Conservation (phyloP, 2,797 vertebrate genomes). For the Myotis daubentonii region DNA sequence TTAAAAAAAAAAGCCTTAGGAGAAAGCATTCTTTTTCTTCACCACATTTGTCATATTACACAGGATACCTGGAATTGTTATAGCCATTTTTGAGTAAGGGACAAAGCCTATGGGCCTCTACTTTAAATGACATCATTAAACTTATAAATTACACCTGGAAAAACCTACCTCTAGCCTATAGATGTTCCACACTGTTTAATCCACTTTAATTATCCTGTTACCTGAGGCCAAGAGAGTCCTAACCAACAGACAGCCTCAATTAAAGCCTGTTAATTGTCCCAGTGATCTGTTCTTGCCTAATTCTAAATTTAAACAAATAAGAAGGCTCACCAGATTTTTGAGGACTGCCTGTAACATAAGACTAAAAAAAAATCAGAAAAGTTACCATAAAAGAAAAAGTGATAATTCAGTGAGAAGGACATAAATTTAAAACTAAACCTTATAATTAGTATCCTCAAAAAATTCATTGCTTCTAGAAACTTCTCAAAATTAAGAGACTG, state of each 20-base stretch:
- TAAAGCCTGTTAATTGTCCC: neutral
- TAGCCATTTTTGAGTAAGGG: neutral
- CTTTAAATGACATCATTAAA: neutral
- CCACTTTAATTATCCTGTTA: neutral
- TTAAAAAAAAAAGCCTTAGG: neutral
- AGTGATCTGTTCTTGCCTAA: neutral
- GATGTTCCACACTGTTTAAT: neutral
- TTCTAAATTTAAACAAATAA: slow-evolving; percentile 7
- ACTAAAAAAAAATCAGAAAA: neutral
- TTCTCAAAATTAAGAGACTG: neutral
- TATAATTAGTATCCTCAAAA: neutral
- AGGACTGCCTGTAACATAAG: neutral
- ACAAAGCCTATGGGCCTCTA: neutral
- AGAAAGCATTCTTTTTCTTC: neutral
- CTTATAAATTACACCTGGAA: neutral
- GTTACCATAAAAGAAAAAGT: neutral
- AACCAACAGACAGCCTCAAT: neutral
- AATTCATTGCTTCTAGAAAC: neutral
- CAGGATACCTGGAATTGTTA: neutral
- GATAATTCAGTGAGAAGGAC: neutral
- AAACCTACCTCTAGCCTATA: neutral
- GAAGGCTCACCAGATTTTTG: neutral
- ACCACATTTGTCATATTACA: neutral
- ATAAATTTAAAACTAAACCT: neutral
- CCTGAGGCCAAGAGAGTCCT: neutral